phyloP scores from a whole-genome alignment of 1,140 invertebrate genomes.

The Campodea augens region DNA sequence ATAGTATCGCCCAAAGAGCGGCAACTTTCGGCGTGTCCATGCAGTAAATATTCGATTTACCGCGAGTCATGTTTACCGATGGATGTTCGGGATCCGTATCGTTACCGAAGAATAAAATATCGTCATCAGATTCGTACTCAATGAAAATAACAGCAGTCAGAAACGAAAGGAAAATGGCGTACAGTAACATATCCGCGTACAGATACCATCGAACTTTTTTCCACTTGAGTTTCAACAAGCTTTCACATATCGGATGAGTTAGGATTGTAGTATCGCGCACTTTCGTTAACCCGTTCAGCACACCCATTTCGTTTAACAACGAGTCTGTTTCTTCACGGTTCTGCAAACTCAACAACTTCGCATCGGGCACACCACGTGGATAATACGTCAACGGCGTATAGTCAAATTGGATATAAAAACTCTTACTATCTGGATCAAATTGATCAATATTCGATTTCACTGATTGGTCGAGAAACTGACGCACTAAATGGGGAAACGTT shows the following conservation, averaged over 20 bases:
- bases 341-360: constrained; percentile 15
- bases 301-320: constrained; percentile 14
- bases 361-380: constrained; percentile 15
- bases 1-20: constrained; percentile 12
- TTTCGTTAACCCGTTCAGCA: constrained; percentile 13
- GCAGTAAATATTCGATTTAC: neutral
- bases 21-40: neutral
- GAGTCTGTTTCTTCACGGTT: constrained; percentile 15
- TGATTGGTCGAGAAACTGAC: constrained; percentile 15
- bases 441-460: constrained; percentile 15
- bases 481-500: constrained; percentile 14
- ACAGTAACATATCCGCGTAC: constrained; percentile 17
- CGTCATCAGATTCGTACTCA: constrained; percentile 15
- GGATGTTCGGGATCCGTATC: neutral
- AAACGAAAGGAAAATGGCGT: constrained; percentile 16
- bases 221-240: constrained; percentile 15
- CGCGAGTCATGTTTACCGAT: too few relatives aligned
- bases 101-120: neutral
- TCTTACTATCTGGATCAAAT: constrained; percentile 15
- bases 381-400: constrained; percentile 15
- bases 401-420: constrained; percentile 17
- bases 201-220: constrained; percentile 17
- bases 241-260: constrained; percentile 16
- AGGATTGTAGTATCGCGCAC: constrained; percentile 15
- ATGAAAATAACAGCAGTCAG: constrained; percentile 13